Evolutionary conservation across 2,797 vertebrate species (phyloP), one percentile per base, ranked within the genome.

Genomic region (Alosa sapidissima): DNA sequence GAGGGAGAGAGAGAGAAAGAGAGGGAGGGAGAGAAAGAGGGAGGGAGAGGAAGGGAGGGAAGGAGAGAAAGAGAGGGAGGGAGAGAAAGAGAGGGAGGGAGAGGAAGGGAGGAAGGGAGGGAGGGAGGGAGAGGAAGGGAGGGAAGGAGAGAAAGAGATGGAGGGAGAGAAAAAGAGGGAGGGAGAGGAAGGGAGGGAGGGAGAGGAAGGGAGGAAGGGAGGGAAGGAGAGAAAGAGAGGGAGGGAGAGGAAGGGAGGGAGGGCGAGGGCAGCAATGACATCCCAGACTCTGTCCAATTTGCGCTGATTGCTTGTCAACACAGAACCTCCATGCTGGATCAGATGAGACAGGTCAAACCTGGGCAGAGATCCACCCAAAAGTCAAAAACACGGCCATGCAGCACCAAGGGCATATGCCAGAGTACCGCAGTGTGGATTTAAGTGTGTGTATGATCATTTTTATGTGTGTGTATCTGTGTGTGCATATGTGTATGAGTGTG

Each of bases 281-380:
- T 88, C 84, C 87, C 72, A 45, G 89, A 87, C 86, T 84, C 5
- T 83, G 87, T 87, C 81, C 84, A 1, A 81, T 81, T 87, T 82
- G 60, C 85, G 65, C 81, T 90, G 91, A 93, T 92, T 90, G 90
- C 89, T 91, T 90, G 90, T 92, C 88, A 91, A 92, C 89, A 88
- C 78, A 81, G 0, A 75, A 75, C 89, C 84, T 88, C 14, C 52
- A 85, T 89, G 87, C 36, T 14, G 16, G 16, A 45, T 78, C 72
- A 78, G 72, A 78, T 41, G 72, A 45, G 72, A 91, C 83, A 85
- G 85, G 89, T 87, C 86, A 87, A 89, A 24, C 21, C 58, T 62
- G 21, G n/a, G 28, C 68, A 83, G 3, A 83, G 47, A 28, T 72
- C 55, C 19, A 14, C 55, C 49, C 16, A 62, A 52, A 13, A 82